Evolutionary conservation across 2,113 vertebrate genomes (phyloP), one percentile per base, ranked within the genome.

Genomic region (Edolisoma coerulescens): DNA sequence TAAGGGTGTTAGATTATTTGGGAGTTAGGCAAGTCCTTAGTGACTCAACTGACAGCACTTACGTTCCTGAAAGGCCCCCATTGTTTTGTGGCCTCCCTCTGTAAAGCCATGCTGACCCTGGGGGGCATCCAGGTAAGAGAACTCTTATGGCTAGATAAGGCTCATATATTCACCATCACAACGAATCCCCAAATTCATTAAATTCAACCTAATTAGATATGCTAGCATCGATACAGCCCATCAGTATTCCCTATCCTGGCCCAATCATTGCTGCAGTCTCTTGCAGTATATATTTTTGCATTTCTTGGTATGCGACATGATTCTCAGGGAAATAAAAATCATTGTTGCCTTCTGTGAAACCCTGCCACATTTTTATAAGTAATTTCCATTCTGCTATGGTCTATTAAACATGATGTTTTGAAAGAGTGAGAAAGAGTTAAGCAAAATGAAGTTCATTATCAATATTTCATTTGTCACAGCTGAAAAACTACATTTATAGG

Each of bases 381-480:
- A 86, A 82, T 89, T 93, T 96, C 88, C 83, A 68, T 75, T 90
- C 71, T 90, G 59, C 33, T 90, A 32, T 20, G 79, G 82, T 92
- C 83, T 95, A 57, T 88, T 94, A 63, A 68, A 78, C 41, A 37
- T 41, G 39, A 52, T 75, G 44, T 45, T 94, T 96, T 84, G 85
- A 84, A 93, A 59, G 37, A 94, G 42, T 67, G 78, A 47, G 94
- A 94, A 97, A 91, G 87, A 93, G 93, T 96, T 92, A 95, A 94
- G 32, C 52, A 81, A 89, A 95, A 93, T 89, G 79, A 90, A 95
- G 93, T 71, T 76, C 44, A 30, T 90, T 97, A 96, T 96, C 95
- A 97, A 95, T 96, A 96, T 95, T 97, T 96, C 95, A 96, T 95
- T 96, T 96, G 95, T 96, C 80, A 94, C 93, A 92, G 88, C 88